Evolutionary conservation across 2,888 invertebrate genomes (phyloP), one percentile per base, ranked within the genome.

Genomic region (Acronicta leporina): DNA sequence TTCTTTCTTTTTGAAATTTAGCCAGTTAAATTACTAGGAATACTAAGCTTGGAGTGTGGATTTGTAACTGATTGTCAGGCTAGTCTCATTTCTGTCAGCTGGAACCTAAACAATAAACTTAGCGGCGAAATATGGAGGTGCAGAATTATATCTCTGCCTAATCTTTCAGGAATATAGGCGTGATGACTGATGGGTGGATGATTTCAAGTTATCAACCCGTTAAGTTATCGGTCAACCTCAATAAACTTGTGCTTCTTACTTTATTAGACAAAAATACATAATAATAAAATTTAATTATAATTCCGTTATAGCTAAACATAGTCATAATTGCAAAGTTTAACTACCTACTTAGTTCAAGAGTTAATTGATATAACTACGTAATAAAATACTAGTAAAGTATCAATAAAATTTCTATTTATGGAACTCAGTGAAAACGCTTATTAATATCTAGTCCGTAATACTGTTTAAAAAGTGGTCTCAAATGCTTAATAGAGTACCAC

Each of bases 381-480:
- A 75, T 79, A 77, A 75, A 79, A 79, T 57, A 38, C 46, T 9
- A 66, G 44, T 63, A 60, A 73, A 74, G 66, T 55, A 58, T 47
- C 58, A 58, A 79, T 79, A 74, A 77, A 72, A 59, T 11, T 20
- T 56, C 60, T 68, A 75, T 68, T 68, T 66, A 43, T 72, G 44
- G 66, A 50, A 38, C n/a, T 49, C 45, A 0, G 38, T 57, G 52
- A 65, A 69, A 62, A 64, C 56, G 25, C n/a, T 59, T 51, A 62
- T 27, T 41, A 65, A 54, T 65, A 41, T 59, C 27, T 20, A 53
- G 20, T 54, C 10, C 16, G n/a, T 35, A 43, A 41, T 51, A 9
- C 20, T 44, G 16, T 43, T 46, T 16, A 46, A 38, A 38, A 38
- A n/a, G 38, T 38, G 5, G 38, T 7, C n/a, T n/a, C 7, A 38